These are phyloP conservation scores for Archips xylosteana DNA, from an alignment of 2,888 invertebrate species.

Conservation along the genomic window DNA sequence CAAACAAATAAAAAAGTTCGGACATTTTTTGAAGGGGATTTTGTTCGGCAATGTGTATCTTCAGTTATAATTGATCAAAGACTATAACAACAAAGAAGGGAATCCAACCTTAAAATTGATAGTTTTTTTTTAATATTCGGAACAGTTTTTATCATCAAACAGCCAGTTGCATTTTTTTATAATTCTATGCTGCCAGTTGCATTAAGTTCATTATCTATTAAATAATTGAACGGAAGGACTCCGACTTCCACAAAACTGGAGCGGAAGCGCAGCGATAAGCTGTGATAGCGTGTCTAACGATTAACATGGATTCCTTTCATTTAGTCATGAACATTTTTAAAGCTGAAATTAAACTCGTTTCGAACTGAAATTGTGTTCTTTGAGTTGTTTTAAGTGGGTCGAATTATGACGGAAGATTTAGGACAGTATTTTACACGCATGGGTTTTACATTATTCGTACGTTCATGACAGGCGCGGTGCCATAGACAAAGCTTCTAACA, in stretches of 20 bases:
- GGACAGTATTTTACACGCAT: neutral
- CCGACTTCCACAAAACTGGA: conserved; percentile 21
- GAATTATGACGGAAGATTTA: neutral
- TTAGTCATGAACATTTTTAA: conserved; percentile 20
- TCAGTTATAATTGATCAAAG: too few relatives aligned
- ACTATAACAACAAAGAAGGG: too few relatives aligned
- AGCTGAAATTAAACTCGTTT: conserved; percentile 15
- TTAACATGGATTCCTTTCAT: conserved; percentile 31
- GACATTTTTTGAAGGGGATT: too few relatives aligned
- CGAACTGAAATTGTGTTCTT: conserved; percentile 8
- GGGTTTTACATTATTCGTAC: neutral
- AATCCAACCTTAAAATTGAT: too few relatives aligned
- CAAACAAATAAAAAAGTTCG: too few relatives aligned
- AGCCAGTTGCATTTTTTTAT: neutral
- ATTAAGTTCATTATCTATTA: conserved; percentile 18
- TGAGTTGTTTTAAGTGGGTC: neutral
- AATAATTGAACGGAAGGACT: conserved; percentile 23
- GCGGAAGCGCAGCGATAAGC: conserved; percentile 31
- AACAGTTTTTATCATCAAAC: neutral
- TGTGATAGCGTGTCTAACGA: conserved; percentile 30
- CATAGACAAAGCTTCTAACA: neutral
- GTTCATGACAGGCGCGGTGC: neutral
- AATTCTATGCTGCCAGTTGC: conserved; percentile 4
- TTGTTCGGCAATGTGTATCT: too few relatives aligned
- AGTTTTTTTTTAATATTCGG: neutral